phyloP scores from a whole-genome alignment of 1,140 invertebrate genomes.

The Heterodera schachtii region DNA sequence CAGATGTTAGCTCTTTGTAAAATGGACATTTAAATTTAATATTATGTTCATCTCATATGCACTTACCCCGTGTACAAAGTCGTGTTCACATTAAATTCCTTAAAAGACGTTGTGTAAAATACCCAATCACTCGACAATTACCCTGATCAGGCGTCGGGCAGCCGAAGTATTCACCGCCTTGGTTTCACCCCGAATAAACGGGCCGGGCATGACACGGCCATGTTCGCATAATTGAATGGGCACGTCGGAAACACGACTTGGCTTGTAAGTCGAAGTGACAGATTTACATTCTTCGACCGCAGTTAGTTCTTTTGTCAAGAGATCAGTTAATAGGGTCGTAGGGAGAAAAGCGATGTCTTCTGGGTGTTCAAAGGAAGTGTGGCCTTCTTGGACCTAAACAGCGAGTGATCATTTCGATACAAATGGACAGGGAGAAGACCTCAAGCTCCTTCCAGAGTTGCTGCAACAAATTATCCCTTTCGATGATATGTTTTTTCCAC shows the following conservation, averaged over 20 bases:
- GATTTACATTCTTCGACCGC: constrained; percentile 38
- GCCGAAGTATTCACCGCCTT: constrained; percentile 30
- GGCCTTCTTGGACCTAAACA: constrained; percentile 41
- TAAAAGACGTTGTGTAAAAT: neutral
- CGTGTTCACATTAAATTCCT: constrained; percentile 9
- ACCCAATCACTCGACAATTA: constrained; percentile 4
- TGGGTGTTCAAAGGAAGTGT: constrained; percentile 9
- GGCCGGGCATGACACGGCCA: constrained; percentile 25
- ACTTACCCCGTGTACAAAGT: neutral
- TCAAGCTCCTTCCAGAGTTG: constrained; percentile 42
- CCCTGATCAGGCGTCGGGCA: constrained; percentile 3
- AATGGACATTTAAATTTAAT: neutral
- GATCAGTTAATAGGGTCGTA: constrained; percentile 42
- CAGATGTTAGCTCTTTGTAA: constrained; percentile 8
- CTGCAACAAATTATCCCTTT: constrained; percentile 24
- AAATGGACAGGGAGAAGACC: constrained; percentile 35
- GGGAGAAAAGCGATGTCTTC: constrained; percentile 55
- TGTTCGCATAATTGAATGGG: constrained; percentile 39
- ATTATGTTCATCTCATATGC: neutral
- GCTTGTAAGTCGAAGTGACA: neutral
- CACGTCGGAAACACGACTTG: constrained; percentile 27
- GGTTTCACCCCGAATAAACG: constrained; percentile 26
- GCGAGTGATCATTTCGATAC: neutral
- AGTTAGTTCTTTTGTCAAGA: constrained; percentile 50
- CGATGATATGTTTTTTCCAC: constrained; percentile 33